Percentiles rank a stretch among this genome's conserved stretches.
Conservation (phyloP, 2,888 invertebrate genomes). For the Baccha elongata region DNA sequence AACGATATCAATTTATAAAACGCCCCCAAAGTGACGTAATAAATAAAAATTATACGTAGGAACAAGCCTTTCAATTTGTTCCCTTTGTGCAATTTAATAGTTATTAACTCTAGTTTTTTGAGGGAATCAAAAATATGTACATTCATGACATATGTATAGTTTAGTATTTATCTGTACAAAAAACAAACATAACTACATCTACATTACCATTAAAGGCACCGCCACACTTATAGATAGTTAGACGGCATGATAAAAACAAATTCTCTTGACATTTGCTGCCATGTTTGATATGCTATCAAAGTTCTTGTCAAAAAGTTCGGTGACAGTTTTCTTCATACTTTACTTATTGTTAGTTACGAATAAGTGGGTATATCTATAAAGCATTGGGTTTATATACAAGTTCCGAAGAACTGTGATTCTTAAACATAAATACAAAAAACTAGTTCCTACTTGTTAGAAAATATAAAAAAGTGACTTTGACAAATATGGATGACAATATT, state of each 20-base stretch:
- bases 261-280: slow-evolving; percentile 60
- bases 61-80: no score
- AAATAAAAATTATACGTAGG: no score
- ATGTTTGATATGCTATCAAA: slow-evolving; percentile 70
- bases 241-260: slow-evolving; percentile 67
- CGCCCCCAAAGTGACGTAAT: no score
- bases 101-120: no score
- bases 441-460: slow-evolving; percentile 35
- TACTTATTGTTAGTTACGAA: background rate
- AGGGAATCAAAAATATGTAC: no score
- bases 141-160: no score
- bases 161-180: no score
- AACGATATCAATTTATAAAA: no score
- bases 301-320: slow-evolving; percentile 63
- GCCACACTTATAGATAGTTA: slow-evolving; percentile 61
- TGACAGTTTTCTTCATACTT: slow-evolving; percentile 41
- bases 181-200: slow-evolving; percentile 9
- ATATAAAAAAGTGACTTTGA: slow-evolving; percentile 30
- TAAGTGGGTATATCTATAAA: background rate
- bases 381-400: no score
- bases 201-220: slow-evolving; percentile 57
- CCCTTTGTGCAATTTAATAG: no score
- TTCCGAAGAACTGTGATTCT: slow-evolving; percentile 60
- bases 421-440: slow-evolving; percentile 45
- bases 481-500: slow-evolving; percentile 49